phyloP scores from a whole-genome alignment of 2,888 invertebrate species.

The Tanytarsus gracilentus region DNA sequence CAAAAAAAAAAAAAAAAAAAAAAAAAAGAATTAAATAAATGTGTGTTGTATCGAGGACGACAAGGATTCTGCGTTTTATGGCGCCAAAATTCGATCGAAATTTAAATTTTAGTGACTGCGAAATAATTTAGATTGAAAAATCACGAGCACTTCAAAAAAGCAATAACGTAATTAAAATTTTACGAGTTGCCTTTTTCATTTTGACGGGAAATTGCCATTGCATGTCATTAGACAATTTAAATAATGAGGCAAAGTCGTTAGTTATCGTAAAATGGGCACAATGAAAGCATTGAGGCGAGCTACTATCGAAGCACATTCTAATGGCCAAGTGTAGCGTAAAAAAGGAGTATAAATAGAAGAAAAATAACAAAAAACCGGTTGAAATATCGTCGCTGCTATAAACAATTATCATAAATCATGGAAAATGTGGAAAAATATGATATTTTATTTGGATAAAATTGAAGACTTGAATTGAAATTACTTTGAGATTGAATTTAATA shows the following conservation, averaged over 20 bases:
- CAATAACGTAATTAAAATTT: conserved; percentile 27
- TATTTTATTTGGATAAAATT: too few relatives aligned
- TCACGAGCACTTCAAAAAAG: conserved; percentile 4
- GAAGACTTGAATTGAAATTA: too few relatives aligned
- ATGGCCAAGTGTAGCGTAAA: too few relatives aligned
- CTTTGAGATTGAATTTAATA: too few relatives aligned
- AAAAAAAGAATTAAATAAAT: too few relatives aligned
- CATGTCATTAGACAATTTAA: conserved; percentile 24
- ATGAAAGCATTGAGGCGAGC: too few relatives aligned
- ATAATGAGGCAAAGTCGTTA: background rate
- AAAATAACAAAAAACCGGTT: conserved; percentile 5
- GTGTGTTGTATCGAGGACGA: too few relatives aligned
- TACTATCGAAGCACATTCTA: too few relatives aligned
- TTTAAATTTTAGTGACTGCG: background rate
- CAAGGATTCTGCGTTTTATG: too few relatives aligned
- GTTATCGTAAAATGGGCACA: too few relatives aligned
- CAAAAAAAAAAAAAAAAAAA: too few relatives aligned
- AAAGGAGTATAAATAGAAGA: background rate
- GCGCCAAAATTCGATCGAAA: too few relatives aligned
- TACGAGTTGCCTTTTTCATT: conserved; percentile 9
- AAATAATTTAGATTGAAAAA: background rate
- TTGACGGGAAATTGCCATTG: conserved; percentile 18
- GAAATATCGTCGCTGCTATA: conserved; percentile 1
- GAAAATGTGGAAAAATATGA: background rate
- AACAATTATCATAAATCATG: conserved; percentile 9